Evolutionary conservation across 2,888 invertebrate species (phyloP).

Genomic region (Tridacna gigas): DNA sequence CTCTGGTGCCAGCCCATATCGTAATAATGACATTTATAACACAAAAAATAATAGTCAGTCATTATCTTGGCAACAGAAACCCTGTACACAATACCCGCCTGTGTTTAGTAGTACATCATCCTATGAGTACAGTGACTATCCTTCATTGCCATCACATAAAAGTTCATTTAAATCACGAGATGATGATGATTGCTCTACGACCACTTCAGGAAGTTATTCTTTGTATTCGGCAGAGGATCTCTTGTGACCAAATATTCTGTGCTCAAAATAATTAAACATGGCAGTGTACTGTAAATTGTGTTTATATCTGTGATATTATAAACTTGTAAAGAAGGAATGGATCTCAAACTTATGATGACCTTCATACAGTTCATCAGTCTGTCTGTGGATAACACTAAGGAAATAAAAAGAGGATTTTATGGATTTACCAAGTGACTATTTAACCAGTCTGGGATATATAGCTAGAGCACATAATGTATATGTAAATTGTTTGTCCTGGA

Average conservation of each 20-base stretch:
- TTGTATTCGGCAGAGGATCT: slow-evolving; percentile 61
- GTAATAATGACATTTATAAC: slow-evolving; percentile 31
- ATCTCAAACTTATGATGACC: neutral
- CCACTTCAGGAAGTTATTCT: slow-evolving; percentile 66
- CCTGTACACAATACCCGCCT: slow-evolving; percentile 40
- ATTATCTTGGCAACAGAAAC: slow-evolving; percentile 54
- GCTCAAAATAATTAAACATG: slow-evolving; percentile 13
- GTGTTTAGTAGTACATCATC: slow-evolving; percentile 38
- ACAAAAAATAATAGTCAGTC: slow-evolving; percentile 32
- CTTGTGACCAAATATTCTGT: slow-evolving; percentile 43
- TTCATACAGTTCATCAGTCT: neutral
- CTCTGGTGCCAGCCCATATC: slow-evolving; percentile 39
- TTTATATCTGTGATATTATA: slow-evolving; percentile 17
- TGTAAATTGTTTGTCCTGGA: too few species aligned
- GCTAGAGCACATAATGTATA: too few species aligned
- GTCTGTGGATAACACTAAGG: neutral
- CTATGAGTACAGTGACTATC: slow-evolving; percentile 41
- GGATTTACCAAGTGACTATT: too few species aligned
- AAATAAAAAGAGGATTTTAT: neutral
- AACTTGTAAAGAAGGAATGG: neutral
- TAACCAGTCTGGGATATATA: too few species aligned
- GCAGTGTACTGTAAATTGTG: neutral
- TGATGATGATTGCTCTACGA: slow-evolving; percentile 67
- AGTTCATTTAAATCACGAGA: slow-evolving; percentile 51
- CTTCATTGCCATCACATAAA: slow-evolving; percentile 44